Percentiles rank a stretch among this genome's conserved stretches.
phyloP scores from a whole-genome alignment of 2,113 vertebrate species.

The Psammodynastes pulverulentus region DNA sequence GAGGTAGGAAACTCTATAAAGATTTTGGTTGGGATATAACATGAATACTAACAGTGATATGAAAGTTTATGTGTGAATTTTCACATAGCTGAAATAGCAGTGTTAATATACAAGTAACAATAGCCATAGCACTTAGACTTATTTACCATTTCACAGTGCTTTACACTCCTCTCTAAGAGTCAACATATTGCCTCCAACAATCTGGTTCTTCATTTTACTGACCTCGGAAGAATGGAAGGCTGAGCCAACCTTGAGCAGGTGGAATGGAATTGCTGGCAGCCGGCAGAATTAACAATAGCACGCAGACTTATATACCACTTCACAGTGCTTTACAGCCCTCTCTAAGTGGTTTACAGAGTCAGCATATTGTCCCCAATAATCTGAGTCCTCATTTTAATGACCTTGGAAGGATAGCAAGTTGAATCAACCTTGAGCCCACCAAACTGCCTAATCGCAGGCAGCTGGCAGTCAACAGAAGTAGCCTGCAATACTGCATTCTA shows the following conservation, averaged over 20 bases:
- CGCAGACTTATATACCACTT: not conserved
- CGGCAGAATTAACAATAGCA: too few species aligned
- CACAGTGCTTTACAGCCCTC: not conserved
- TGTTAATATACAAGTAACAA: not conserved
- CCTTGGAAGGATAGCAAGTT: not conserved
- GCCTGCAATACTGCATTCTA: not conserved
- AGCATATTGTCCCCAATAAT: not conserved
- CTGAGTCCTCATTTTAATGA: not conserved
- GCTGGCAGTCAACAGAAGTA: not conserved
- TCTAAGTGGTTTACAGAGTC: not conserved
- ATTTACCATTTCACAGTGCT: not conserved
- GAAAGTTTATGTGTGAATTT: not conserved
- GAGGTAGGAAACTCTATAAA: slow-evolving; percentile 12
- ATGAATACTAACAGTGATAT: not conserved
- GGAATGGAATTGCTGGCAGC: too few species aligned
- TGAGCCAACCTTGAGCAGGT: not conserved
- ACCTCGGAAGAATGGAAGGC: not conserved
- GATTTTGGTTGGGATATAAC: not conserved
- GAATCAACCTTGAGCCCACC: not conserved
- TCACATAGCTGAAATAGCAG: not conserved
- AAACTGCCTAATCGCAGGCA: not conserved
- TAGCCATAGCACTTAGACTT: not conserved
- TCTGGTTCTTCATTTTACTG: not conserved
- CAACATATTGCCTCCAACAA: not conserved
- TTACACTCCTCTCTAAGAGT: not conserved